Percentiles rank a stretch among this genome's conserved stretches.
phyloP scores from a whole-genome alignment of 64 coral and sea anemone species.

The Montipora capricornis region DNA sequence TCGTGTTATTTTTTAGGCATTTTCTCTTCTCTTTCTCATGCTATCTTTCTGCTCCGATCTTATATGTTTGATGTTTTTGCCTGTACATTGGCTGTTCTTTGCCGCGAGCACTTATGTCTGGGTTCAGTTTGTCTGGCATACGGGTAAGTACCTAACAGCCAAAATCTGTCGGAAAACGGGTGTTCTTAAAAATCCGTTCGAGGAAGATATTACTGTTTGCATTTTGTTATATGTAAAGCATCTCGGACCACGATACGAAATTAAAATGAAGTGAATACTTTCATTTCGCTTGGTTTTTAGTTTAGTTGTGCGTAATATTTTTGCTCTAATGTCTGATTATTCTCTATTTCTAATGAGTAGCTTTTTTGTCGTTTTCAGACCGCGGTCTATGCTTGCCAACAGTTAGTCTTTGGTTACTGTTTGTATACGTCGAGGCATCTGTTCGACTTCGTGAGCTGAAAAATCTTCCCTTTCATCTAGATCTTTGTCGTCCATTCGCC shows the following conservation, averaged over 20 bases:
- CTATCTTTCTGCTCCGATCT: constrained; percentile 98
- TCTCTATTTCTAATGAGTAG: constrained; percentile 1
- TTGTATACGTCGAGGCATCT: constrained; percentile 98
- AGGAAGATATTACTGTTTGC: constrained; percentile 39
- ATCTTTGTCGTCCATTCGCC: constrained; percentile 98
- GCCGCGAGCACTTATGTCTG: constrained; percentile 98
- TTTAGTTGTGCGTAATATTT: not conserved
- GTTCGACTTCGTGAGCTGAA: constrained; percentile 97
- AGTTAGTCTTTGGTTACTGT: constrained; percentile 93
- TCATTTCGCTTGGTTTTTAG: not conserved
- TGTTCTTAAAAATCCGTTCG: constrained; percentile 1
- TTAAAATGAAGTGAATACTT: not conserved
- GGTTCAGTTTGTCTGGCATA: constrained; percentile 99
- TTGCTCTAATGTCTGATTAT: not conserved
- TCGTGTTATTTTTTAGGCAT: constrained; percentile 79
- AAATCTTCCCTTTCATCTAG: constrained; percentile 99
- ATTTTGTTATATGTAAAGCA: not conserved
- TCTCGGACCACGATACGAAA: too few relatives aligned
- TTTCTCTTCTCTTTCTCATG: constrained; percentile 94
- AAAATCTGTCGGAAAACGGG: not conserved
- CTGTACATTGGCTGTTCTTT: constrained; percentile 99
- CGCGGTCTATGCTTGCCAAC: constrained; percentile 96
- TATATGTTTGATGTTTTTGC: constrained; percentile 91
- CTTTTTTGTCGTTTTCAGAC: constrained; percentile 72
- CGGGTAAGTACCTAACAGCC: constrained; percentile 70